Conservation (phyloP, 2,113 vertebrate genomes). For the Vidua macroura region DNA sequence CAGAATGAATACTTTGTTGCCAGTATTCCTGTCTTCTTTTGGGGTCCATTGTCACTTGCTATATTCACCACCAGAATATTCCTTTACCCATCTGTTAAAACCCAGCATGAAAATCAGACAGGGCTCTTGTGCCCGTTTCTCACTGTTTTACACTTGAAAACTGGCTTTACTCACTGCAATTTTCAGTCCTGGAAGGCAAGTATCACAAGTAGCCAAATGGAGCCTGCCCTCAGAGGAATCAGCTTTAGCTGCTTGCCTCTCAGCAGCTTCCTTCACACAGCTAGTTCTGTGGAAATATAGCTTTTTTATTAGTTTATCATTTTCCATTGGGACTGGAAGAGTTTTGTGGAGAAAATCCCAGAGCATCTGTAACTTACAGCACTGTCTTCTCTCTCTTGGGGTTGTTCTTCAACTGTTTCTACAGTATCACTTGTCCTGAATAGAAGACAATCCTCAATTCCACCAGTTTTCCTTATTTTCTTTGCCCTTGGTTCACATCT, state of each 20-base stretch:
- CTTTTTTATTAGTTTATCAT: neutral
- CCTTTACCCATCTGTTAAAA: neutral
- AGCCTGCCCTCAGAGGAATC: neutral
- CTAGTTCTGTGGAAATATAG: neutral
- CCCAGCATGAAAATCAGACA: neutral
- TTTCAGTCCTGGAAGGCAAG: neutral
- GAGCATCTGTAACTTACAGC: neutral
- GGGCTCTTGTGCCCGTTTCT: neutral
- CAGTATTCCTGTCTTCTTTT: neutral
- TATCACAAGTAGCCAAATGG: neutral
- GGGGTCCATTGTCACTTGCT: neutral
- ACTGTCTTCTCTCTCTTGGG: neutral
- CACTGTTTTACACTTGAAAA: neutral
- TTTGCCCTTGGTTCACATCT: neutral
- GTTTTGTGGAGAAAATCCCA: neutral
- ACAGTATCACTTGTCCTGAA: neutral
- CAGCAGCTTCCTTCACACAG: neutral
- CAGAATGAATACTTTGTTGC: neutral
- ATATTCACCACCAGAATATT: neutral
- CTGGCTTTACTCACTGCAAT: neutral
- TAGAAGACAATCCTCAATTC: neutral
- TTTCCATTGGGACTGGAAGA: neutral
- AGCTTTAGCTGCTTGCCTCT: neutral
- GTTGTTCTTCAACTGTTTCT: neutral
- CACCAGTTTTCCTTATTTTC: neutral